Conservation (phyloP, 2,113 vertebrate species). For the Scomber scombrus region DNA sequence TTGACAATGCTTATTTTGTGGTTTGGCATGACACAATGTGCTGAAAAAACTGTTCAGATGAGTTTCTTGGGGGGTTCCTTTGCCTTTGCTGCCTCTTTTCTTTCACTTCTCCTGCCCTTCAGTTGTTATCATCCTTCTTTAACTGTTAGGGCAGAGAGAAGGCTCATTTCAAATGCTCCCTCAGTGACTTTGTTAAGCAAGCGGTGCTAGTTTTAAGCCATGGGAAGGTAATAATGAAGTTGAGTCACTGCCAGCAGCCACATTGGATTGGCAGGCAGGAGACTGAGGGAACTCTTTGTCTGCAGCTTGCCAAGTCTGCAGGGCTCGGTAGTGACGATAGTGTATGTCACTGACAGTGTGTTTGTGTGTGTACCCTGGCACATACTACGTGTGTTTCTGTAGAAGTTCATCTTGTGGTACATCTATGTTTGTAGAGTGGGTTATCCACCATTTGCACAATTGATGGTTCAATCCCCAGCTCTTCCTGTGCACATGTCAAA, state of each 20-base stretch:
- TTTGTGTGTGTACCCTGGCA: not conserved
- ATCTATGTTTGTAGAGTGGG: not conserved
- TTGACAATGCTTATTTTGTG: not conserved
- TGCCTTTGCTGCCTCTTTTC: not conserved
- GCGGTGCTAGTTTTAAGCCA: constrained; percentile 47
- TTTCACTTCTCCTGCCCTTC: not conserved
- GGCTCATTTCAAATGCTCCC: constrained; percentile 50
- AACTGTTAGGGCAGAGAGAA: constrained; percentile 4
- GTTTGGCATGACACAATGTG: not conserved
- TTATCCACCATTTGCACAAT: too few species aligned
- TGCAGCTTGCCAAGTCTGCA: constrained; percentile 31
- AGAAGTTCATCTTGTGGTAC: not conserved
- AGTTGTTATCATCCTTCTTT: constrained; percentile 15
- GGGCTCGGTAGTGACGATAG: constrained; percentile 47
- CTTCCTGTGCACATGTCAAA: too few species aligned
- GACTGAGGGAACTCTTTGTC: constrained; percentile 69
- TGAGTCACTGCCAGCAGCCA: constrained; percentile 68
- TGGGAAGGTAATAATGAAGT: constrained; percentile 79
- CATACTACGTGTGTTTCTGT: not conserved
- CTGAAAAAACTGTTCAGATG: not conserved
- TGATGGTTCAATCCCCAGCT: too few species aligned
- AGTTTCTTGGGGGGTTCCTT: not conserved
- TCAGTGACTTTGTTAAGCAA: constrained; percentile 52
- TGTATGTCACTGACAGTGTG: constrained; percentile 47
- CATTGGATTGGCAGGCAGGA: constrained; percentile 70